Evolutionary conservation across 2,888 invertebrate genomes (phyloP), one percentile per base, ranked within the genome.

Genomic region (Nudaria mundana): DNA sequence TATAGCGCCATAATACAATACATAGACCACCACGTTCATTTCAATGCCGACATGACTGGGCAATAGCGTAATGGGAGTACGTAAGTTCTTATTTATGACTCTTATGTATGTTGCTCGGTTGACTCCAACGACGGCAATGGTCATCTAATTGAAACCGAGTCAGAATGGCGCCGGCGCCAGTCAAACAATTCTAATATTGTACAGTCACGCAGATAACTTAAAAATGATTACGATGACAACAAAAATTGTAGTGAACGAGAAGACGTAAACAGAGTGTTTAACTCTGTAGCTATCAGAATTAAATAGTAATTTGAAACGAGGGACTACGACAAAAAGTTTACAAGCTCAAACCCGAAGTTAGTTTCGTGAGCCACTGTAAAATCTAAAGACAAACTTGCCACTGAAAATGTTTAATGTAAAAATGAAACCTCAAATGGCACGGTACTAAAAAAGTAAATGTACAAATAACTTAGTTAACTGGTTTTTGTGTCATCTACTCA

Each of bases 261-360:
- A n/a, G n/a, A n/a, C n/a, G n/a, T n/a, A 45, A 41, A 39, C 48
- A 30, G 51, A 60, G 56, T 55, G 51, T 51, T 25, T 57, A 50
- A 63, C 51, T 42, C 26, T 34, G 60, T 60, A 46, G 52, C 47
- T 40, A 56, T 57, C 56, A 50, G 56, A 70, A 70, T 71, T 69
- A 69, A 73, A 70, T 66, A 50, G 62, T 63, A 64, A 69, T 73
- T 73, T 64, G 50, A 58, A 64, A 59, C 62, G 48, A 54, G 56
- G 54, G 40, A 59, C 58, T 44, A 56, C 64, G 64, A 68, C 75
- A 75, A 76, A 74, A 78, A 78, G 70, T 75, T 73, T 54, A 56
- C 56, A 58, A 69, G 71, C 63, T 61, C 65, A 65, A 61, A 59
- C 47, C 46, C 51, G 56, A 71, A 78, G 71, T 77, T 73, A 58